Conservation (phyloP, 2,888 invertebrate species). For the Hydrotaea cyrtoneurina region DNA sequence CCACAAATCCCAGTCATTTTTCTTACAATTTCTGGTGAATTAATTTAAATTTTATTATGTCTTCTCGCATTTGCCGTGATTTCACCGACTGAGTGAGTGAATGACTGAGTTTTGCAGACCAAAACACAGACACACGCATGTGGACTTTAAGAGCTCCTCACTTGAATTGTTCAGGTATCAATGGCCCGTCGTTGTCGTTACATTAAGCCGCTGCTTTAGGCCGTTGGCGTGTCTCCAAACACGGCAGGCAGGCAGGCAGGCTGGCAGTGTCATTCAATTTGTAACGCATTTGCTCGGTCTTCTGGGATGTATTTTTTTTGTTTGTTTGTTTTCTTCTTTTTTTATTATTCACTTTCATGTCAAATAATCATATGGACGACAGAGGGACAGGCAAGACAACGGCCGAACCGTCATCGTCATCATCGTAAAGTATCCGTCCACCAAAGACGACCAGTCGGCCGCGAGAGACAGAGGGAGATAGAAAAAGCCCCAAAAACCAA, state of each 20-base stretch:
- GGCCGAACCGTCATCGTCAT: slow-evolving; percentile 37
- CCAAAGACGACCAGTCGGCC: slow-evolving; percentile 27
- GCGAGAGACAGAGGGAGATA: background rate
- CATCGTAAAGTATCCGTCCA: slow-evolving; percentile 27
- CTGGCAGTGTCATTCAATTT: slow-evolving; percentile 56
- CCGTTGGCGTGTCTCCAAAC: slow-evolving; percentile 39
- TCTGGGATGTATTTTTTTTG: background rate
- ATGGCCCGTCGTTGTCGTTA: slow-evolving; percentile 1
- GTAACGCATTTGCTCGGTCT: slow-evolving; percentile 48
- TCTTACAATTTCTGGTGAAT: slow-evolving; percentile 64
- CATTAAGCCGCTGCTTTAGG: slow-evolving; percentile 41
- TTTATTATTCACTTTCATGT: slow-evolving; percentile 34
- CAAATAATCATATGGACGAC: background rate
- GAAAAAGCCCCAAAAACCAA: slow-evolving; percentile 24
- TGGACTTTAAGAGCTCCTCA: too few relatives aligned
- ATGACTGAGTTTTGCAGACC: slow-evolving; percentile 46
- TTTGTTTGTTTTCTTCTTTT: background rate
- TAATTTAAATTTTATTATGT: slow-evolving; percentile 55
- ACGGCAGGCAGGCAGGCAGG: background rate
- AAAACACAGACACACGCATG: too few relatives aligned
- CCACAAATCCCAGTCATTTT: slow-evolving; percentile 44
- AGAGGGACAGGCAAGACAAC: background rate
- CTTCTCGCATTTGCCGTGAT: slow-evolving; percentile 22
- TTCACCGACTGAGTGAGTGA: background rate
- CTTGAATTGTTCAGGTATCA: slow-evolving; percentile 15